Percentiles rank a stretch among this genome's conserved stretches.
Evolutionary conservation across 2,113 vertebrate genomes (phyloP).

Genomic region (Cariama cristata): DNA sequence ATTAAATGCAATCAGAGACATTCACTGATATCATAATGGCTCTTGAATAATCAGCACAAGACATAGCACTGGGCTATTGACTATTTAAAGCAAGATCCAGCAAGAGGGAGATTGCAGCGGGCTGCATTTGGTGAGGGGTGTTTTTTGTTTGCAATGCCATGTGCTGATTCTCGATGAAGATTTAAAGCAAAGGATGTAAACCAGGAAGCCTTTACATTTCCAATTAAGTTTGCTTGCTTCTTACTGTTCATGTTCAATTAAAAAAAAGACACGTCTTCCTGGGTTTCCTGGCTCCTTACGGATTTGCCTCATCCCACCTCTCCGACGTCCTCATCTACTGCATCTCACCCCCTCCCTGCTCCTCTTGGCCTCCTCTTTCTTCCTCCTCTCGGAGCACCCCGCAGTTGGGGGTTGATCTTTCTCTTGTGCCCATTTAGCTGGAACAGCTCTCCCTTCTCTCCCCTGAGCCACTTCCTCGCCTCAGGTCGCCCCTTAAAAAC

Average conservation of each 20-base stretch:
- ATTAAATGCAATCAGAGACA: constrained; percentile 72
- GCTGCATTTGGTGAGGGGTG: neutral
- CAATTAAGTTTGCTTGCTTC: constrained; percentile 28
- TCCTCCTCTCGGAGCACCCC: neutral
- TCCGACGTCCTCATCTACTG: fast-evolving
- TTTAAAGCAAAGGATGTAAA: constrained; percentile 40
- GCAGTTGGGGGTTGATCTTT: neutral
- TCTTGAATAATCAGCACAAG: constrained; percentile 71
- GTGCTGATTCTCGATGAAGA: constrained; percentile 44
- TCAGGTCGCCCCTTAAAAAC: constrained; percentile 15
- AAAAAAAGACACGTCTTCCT: neutral
- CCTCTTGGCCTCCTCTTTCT: neutral
- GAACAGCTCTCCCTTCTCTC: neutral
- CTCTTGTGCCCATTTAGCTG: constrained; percentile 44
- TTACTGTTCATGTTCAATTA: neutral
- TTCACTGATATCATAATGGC: constrained; percentile 59
- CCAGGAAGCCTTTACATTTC: constrained; percentile 35
- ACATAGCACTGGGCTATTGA: constrained; percentile 66
- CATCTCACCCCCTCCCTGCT: neutral
- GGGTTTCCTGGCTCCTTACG: neutral
- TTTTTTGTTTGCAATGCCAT: constrained; percentile 18
- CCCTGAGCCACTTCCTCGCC: neutral
- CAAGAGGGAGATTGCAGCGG: constrained; percentile 13
- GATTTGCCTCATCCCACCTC: neutral
- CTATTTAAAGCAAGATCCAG: constrained; percentile 49